Evolutionary conservation across 2,113 vertebrate species (phyloP), one percentile per base, ranked within the genome.

Genomic region (Eubucco bourcierii): DNA sequence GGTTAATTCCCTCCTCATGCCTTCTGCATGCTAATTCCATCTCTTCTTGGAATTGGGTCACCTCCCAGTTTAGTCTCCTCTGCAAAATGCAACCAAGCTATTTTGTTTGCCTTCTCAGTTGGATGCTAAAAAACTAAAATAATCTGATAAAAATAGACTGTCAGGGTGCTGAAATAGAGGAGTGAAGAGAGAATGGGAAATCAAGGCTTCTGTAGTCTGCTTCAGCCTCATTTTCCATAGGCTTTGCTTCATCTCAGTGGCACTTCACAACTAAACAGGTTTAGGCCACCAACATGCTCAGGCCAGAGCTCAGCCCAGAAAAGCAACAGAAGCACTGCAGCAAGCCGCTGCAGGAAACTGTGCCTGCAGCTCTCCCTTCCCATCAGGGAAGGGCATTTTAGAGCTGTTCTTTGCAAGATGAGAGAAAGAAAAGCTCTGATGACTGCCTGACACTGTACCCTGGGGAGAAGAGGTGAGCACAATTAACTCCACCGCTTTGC

Each of bases 41-140:
- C 84, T 90, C 27, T 9, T 52, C 2, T 9, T 91, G 76, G 87
- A 94, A 92, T 1, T 91, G 74, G 94, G 95, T 92, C 95, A 91
- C 80, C 61, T 92, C 85, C 80, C 89, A 78, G 0, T 84, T 96
- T 47, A 89, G 92, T 64, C 65, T 92, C 80, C 65, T 87, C 84
- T 89, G 71, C 76, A 86, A 83, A 90, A 85, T 0, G 56, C 46
- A 79, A 64, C 56, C 0, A 18, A 94, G 84, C 81, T 85, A 4
- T 86, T 94, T 74, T 67, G 89, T 92, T 89, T 91, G 67, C 70
- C 70, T 92, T 85, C 83, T 72, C 87, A 33, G 68, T 78, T 21
- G 28, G 89, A 80, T 84, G 85, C 64, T 85, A 50, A 71, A 55
- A 55, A 93, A 20, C 65, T 73, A 53, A 84, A 80, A 89, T 84